Percentiles rank a stretch among this genome's conserved stretches.
Evolutionary conservation across 64 coral and sea anemone genomes (phyloP).

Genomic region (Montipora cactus): DNA sequence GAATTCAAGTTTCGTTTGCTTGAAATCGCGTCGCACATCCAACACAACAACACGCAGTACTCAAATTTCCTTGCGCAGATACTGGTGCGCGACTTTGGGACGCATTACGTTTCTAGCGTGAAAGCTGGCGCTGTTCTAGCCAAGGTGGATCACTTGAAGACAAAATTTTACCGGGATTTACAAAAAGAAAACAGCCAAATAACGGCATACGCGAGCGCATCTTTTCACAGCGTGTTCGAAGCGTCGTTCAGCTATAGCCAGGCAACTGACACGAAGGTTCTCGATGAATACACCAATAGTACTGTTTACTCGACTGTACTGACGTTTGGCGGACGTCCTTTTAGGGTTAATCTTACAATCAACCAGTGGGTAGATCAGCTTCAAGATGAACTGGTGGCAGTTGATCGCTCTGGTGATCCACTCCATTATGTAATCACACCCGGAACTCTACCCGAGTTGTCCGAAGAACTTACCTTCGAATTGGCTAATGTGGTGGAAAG

Average conservation of each 20-base stretch:
- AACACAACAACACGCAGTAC: constrained; percentile 82
- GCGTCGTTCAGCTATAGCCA: constrained; percentile 14
- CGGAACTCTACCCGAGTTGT: constrained; percentile 81
- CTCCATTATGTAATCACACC: constrained; percentile 74
- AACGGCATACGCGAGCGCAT: constrained; percentile 77
- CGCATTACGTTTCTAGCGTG: constrained; percentile 89
- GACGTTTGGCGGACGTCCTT: constrained; percentile 79
- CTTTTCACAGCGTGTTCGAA: constrained; percentile 66
- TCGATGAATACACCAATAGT: constrained; percentile 71
- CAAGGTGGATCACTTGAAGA: constrained; percentile 82
- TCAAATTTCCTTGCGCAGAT: constrained; percentile 76
- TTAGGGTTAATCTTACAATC: constrained; percentile 75
- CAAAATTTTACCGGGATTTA: constrained; percentile 29
- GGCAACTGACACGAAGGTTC: not conserved
- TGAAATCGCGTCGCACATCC: constrained; percentile 87
- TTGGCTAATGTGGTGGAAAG: constrained; percentile 68
- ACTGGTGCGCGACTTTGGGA: constrained; percentile 90
- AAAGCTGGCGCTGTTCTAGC: constrained; percentile 84
- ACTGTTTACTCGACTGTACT: constrained; percentile 65
- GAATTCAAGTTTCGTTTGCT: constrained; percentile 82
- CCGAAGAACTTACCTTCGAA: constrained; percentile 46
- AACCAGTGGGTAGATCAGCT: constrained; percentile 90
- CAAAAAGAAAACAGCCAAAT: constrained; percentile 73
- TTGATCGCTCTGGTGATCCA: constrained; percentile 87
- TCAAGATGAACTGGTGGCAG: constrained; percentile 76